Base-by-base conservation (phyloP, 35 echinoderm and acorn worm species). In the Holothuria glaberrima region DNA sequence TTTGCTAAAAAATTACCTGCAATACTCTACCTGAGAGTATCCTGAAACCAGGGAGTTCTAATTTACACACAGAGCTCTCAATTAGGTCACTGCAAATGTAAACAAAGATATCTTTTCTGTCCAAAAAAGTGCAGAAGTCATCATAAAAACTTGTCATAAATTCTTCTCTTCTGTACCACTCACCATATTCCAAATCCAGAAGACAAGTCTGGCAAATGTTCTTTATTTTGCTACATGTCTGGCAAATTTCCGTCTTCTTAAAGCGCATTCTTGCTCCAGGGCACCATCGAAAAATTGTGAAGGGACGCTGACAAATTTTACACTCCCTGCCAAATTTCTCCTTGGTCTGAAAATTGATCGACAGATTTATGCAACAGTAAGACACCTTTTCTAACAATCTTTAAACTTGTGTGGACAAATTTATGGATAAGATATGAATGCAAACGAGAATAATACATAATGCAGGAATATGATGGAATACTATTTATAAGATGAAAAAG, bases 201-300 rank as follows among this genome's bases (percentile, higher is more conserved):
- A 99, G 71, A 73, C 97, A 99, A 31, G 97, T 99, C 89, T 99
- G 97, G 48, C 97, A 99, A 24, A 94, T 87, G 60, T 99, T 99
- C 54, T 99, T 99, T 32, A 95, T 86, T 59, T 99, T 99, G 57
- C 97, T 99, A 48, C 97, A 94, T 14, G 97, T 99, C 89, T 99
- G 97, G 59, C 97, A 99, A 12, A 99, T 91, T 72, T 99, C 97
- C 58, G 97, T 99, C 85, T 99, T 99, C 88, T 99, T 99, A 66
- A 99, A 99, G 18, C 97, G 58, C 97, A 99, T 99, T 16, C 97
- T 74, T 21, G 97, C 97, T 12, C 97, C 97, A 68, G 97, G 97
- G 79, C 97, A 99, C 97, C 97, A 99, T 12, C 97, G 90, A 77
- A 99, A 99, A 70, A 99, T 95, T 18, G 97, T 99, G 45, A 99